Evolutionary conservation across 2,888 invertebrate genomes (phyloP).

Genomic region (Pachycephus smyrnensis): DNA sequence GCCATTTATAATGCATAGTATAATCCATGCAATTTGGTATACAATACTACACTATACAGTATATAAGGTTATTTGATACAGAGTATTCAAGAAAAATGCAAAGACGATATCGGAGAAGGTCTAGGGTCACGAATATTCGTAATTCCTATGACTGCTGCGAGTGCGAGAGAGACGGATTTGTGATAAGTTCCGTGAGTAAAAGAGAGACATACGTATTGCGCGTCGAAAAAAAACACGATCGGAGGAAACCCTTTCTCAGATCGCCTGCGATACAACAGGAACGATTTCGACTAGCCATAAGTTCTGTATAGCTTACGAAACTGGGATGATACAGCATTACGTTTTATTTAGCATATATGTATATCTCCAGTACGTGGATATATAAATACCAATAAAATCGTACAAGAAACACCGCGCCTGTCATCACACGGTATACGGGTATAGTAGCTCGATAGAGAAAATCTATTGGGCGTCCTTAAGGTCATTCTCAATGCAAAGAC

Average conservation of each 20-base stretch:
- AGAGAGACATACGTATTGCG: no score
- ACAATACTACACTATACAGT: neutral
- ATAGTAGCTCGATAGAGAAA: neutral
- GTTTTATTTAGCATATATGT: neutral
- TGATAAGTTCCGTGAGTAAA: no score
- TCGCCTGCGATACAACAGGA: neutral
- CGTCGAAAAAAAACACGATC: no score
- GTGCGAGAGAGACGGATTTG: neutral
- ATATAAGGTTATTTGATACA: no score
- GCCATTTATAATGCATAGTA: neutral
- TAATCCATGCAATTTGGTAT: neutral
- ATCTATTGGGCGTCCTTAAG: neutral
- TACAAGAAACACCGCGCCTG: neutral
- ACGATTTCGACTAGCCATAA: neutral
- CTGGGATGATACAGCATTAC: neutral
- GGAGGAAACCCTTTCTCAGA: neutral
- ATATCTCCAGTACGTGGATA: neutral
- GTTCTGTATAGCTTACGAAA: no score
- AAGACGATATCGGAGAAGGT: neutral
- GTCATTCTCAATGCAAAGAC: neutral
- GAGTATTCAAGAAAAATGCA: neutral
- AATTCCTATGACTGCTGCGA: neutral
- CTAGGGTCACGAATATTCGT: neutral
- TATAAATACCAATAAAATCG: neutral
- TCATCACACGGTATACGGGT: neutral